Conservation (phyloP, 2,888 invertebrate species). For the Brachyopa scutellaris region DNA sequence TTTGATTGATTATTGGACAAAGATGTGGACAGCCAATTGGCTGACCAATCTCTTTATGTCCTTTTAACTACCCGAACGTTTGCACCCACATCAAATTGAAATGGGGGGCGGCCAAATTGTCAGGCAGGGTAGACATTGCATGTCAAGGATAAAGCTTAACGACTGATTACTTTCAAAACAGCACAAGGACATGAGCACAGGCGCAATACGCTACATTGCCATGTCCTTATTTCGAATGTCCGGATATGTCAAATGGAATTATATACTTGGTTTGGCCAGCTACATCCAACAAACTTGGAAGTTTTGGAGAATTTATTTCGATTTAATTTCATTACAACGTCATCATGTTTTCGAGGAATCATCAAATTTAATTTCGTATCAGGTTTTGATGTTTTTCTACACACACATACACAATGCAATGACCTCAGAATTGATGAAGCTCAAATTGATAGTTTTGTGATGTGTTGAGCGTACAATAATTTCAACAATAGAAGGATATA, state of each 20-base stretch:
- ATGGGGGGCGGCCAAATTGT: slow-evolving; percentile 4
- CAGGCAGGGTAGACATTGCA: slow-evolving; percentile 26
- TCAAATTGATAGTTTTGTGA: slow-evolving; percentile 65
- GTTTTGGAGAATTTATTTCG: slow-evolving; percentile 45
- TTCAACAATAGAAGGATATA: not conserved
- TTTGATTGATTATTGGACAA: slow-evolving; percentile 82
- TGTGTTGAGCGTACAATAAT: slow-evolving; percentile 59
- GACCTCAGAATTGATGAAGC: slow-evolving; percentile 32
- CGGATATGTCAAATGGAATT: slow-evolving; percentile 58
- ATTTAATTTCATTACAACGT: slow-evolving; percentile 63
- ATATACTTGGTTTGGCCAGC: slow-evolving; percentile 28
- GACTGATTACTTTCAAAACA: slow-evolving; percentile 65
- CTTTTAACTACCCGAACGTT: slow-evolving; percentile 76
- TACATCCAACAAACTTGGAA: slow-evolving; percentile 33
- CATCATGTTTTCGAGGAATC: slow-evolving; percentile 51
- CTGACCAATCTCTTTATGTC: slow-evolving; percentile 80
- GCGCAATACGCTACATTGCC: slow-evolving; percentile 18
- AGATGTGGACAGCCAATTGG: slow-evolving; percentile 81
- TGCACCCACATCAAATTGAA: slow-evolving; percentile 52
- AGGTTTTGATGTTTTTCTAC: slow-evolving; percentile 36
- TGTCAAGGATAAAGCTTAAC: slow-evolving; percentile 62
- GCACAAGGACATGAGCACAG: slow-evolving; percentile 24
- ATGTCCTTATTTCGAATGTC: slow-evolving; percentile 29
- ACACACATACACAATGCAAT: slow-evolving; percentile 13
- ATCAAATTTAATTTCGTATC: slow-evolving; percentile 61